Evolutionary conservation across 2,797 vertebrate species (phyloP).

Genomic region (Pseudochirops cupreus): DNA sequence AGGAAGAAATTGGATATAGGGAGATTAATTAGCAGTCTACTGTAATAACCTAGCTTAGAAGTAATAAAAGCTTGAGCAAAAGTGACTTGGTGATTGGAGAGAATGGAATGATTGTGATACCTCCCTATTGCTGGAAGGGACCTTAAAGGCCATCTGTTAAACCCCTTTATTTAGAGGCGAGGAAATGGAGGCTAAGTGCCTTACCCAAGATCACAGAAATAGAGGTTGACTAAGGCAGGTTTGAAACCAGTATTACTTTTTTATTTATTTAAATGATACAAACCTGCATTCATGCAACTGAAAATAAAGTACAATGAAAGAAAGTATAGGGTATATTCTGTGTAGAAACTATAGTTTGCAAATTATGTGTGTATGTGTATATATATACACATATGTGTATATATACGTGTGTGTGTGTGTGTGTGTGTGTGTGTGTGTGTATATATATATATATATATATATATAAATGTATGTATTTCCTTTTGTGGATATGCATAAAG

Average conservation of each 20-base stretch:
- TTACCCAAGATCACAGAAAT: not conserved
- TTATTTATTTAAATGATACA: conserved; percentile 37
- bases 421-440: not conserved
- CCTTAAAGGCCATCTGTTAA: not conserved
- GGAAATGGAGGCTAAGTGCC: not conserved
- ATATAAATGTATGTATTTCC: not conserved
- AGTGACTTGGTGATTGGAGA: not conserved
- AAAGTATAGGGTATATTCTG: not conserved
- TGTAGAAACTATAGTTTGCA: conserved; percentile 32
- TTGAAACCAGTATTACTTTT: not conserved
- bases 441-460: too few species aligned
- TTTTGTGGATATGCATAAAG: not conserved
- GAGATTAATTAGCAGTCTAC: not conserved
- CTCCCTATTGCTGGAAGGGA: not conserved
- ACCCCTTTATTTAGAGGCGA: not conserved
- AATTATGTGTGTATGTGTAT: not conserved
- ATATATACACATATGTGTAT: not conserved
- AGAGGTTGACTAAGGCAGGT: not conserved
- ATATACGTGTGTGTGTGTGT: not conserved
- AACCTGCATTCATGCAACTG: conserved; percentile 46
- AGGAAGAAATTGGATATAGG: not conserved
- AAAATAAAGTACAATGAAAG: conserved; percentile 14
- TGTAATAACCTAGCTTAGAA: not conserved
- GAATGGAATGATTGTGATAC: not conserved
- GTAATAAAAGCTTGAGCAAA: not conserved